Evolutionary conservation across 1,140 invertebrate genomes (phyloP).

Genomic region (Cheumatopsyche charites): DNA sequence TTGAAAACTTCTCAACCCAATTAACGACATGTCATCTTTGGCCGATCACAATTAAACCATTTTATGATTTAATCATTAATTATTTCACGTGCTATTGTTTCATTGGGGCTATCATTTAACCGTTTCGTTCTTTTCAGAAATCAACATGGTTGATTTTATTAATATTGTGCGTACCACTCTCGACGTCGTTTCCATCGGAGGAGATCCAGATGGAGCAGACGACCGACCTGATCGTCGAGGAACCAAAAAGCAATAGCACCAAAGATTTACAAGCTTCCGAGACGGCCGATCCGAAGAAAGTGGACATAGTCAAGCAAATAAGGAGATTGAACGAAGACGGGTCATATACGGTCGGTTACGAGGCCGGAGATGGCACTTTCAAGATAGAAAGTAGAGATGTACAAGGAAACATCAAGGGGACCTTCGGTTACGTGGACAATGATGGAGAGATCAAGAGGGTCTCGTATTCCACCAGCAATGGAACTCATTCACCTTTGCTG

Average conservation of each 20-base stretch:
- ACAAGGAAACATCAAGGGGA: constrained; percentile 82
- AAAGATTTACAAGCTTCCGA: constrained; percentile 63
- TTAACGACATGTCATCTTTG: not conserved
- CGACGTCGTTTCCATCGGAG: constrained; percentile 49
- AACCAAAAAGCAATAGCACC: constrained; percentile 47
- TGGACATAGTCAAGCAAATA: constrained; percentile 76
- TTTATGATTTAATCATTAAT: not conserved
- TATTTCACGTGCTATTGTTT: not conserved
- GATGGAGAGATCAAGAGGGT: constrained; percentile 82
- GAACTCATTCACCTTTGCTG: constrained; percentile 55
- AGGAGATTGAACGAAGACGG: constrained; percentile 82
- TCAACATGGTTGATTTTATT: constrained; percentile 48
- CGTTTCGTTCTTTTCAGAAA: constrained; percentile 47
- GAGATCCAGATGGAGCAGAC: constrained; percentile 45
- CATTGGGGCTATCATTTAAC: too few species aligned
- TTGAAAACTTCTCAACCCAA: not conserved
- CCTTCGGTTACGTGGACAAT: constrained; percentile 83
- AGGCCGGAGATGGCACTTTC: constrained; percentile 82
- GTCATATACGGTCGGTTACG: constrained; percentile 84
- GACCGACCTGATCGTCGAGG: constrained; percentile 36
- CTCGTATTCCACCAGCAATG: constrained; percentile 74
- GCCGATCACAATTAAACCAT: not conserved
- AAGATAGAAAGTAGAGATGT: constrained; percentile 84
- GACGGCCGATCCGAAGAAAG: constrained; percentile 62
- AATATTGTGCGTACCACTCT: constrained; percentile 40